Evolutionary conservation across 2,797 vertebrate genomes (phyloP).

Genomic region (Mormyrops attenuatus): DNA sequence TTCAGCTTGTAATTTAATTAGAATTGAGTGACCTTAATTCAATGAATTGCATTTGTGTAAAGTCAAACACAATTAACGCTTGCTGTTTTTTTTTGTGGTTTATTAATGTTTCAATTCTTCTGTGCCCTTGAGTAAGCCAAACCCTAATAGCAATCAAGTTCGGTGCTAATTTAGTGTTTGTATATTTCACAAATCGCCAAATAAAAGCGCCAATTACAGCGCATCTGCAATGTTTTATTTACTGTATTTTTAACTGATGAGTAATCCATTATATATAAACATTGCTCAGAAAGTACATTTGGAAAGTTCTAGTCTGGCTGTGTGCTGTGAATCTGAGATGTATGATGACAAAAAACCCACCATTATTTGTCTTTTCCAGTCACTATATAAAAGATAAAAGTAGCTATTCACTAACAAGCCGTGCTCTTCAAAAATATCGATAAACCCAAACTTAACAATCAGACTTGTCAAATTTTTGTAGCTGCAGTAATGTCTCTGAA

Average conservation of each 20-base stretch:
- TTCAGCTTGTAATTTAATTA: neutral
- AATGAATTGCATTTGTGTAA: neutral
- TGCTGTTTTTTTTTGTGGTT: neutral
- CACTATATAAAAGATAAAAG: neutral
- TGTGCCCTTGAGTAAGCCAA: neutral
- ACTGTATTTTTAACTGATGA: neutral
- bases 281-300: neutral
- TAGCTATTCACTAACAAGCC: neutral
- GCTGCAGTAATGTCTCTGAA: neutral
- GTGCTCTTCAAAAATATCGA: neutral
- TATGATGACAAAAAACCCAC: neutral
- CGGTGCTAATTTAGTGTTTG: neutral
- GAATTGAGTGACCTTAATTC: neutral
- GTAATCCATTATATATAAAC: neutral
- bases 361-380: neutral
- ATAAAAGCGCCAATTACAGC: neutral
- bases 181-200: neutral
- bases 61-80: neutral
- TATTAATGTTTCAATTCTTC: neutral
- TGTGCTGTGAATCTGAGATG: neutral
- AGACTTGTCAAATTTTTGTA: neutral
- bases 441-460: neutral
- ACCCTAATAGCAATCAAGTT: neutral
- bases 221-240: neutral
- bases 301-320: neutral